Base-by-base conservation (phyloP, 2,888 invertebrate genomes). In the Diadegma fenestrale region DNA sequence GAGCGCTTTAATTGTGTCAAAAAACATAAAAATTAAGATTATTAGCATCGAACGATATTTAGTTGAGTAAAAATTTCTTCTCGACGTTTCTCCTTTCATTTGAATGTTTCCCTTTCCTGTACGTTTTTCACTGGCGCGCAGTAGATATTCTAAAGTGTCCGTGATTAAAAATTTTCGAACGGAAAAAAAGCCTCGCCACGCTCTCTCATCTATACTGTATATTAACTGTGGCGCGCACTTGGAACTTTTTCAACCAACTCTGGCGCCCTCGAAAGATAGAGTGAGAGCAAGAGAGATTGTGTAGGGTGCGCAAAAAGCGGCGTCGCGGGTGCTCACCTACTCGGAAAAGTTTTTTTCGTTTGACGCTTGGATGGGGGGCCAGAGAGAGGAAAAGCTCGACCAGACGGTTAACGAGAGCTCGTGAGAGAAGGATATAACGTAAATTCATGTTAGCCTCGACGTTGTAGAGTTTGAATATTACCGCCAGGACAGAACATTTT, bases 311-410 rank as follows among this genome's bases (percentile, higher is more conserved):
- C 45, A 78, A 63, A 73, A 68, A 81, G 51, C 63, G 37, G 45
- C n/a, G n/a, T n/a, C n/a, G n/a, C 37, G 68, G 37, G 89, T 84
- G 73, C 90, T 90, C 85, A 89, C 81, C 82, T 80, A 89, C 89
- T 92, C 88, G 88, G 88, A 48, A 82, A 85, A 86, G 58, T 78
- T 86, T 84, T 58, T 86, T 72, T 78, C 75, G 78, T 81, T 86
- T 79, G 69, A 76, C 81, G 78, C n/a, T n/a, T n/a, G n/a, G n/a
- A n/a, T n/a, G 22, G 51, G 41, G 68, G 63, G 48, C 37, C 37
- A 64, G 71, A 68, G 66, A 54, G 63, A 71, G 61, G 48, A 61
- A 73, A 75, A 66, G 75, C 75, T 77, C 68, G 76, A 48, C 22
- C 54, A 41, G 73, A 72, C 54, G 33, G 75, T 51, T 43, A 43